A percentile compares a stretch with the other conserved stretches of the same genome.
Evolutionary conservation across 2,113 vertebrate genomes (phyloP).

Genomic region (Halichoerus grypus): DNA sequence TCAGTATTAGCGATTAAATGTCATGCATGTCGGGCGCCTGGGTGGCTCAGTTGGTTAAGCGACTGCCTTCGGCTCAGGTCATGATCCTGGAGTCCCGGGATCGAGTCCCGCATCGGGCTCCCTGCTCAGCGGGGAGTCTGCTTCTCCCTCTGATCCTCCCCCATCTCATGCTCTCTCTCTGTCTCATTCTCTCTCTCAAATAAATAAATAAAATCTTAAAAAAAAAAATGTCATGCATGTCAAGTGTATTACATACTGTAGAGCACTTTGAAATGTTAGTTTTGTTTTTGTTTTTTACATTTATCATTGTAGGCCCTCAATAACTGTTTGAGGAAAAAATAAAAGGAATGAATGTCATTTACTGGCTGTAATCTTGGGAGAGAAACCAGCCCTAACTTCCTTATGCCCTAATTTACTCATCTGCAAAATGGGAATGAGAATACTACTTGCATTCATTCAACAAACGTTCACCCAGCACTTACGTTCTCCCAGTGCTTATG

Average conservation of each 20-base stretch:
- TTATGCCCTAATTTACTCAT: slow-evolving; percentile 2
- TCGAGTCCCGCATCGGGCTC: too few species aligned
- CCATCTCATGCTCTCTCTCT: too few species aligned
- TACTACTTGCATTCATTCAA: neutral
- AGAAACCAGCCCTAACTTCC: neutral
- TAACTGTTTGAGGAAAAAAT: neutral
- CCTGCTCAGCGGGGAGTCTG: too few species aligned
- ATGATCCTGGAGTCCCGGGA: too few species aligned
- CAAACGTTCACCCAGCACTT: neutral
- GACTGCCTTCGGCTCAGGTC: too few species aligned
- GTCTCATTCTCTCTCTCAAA: too few species aligned
- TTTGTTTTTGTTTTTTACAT: neutral
- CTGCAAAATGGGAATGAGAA: neutral
- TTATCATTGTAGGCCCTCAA: neutral
- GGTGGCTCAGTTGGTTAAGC: too few species aligned
- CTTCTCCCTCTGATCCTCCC: too few species aligned
- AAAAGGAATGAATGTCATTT: neutral
- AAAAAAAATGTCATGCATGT: neutral
- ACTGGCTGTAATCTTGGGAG: neutral
- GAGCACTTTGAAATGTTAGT: neutral
- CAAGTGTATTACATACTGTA: neutral
- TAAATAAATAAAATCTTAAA: too few species aligned
- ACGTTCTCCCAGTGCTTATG: neutral
- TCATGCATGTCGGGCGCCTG: neutral
- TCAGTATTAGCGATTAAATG: neutral